Evolutionary conservation across 2,113 vertebrate species (phyloP).

Genomic region (Podilymbus podiceps): DNA sequence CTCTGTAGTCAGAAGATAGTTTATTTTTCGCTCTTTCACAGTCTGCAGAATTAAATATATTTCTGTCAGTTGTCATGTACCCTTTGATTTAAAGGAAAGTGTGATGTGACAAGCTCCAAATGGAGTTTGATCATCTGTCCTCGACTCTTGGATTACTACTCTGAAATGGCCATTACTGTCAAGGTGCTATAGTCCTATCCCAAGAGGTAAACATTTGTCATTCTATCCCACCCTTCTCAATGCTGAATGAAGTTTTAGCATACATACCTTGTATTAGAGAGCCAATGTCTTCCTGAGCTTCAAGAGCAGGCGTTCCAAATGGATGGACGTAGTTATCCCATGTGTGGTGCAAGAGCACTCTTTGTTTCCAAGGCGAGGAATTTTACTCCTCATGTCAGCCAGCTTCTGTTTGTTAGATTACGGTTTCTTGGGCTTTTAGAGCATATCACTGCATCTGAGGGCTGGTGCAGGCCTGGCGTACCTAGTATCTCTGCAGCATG

Average conservation of each 20-base stretch:
- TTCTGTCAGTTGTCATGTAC: accelerated
- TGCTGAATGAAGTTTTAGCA: not conserved
- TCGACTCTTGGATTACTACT: accelerated
- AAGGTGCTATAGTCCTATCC: not conserved
- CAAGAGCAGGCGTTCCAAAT: not conserved
- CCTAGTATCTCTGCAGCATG: not conserved
- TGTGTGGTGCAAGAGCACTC: not conserved
- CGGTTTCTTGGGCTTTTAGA: not conserved
- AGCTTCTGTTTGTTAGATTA: not conserved
- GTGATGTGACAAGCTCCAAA: not conserved
- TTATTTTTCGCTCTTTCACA: accelerated
- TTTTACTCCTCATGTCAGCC: not conserved
- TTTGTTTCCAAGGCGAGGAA: not conserved
- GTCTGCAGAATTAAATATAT: too few relatives aligned
- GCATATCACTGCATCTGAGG: not conserved
- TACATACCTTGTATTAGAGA: not conserved
- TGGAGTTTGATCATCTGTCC: not conserved
- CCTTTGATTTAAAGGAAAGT: not conserved
- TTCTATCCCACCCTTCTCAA: not conserved
- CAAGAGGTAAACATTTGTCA: not conserved
- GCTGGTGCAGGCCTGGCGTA: not conserved
- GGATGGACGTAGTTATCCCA: not conserved
- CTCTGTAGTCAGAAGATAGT: not conserved
- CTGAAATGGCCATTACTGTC: accelerated
- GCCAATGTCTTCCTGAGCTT: not conserved